phyloP scores from a whole-genome alignment of 1,140 invertebrate species.

The Luehdorfia chinensis region DNA sequence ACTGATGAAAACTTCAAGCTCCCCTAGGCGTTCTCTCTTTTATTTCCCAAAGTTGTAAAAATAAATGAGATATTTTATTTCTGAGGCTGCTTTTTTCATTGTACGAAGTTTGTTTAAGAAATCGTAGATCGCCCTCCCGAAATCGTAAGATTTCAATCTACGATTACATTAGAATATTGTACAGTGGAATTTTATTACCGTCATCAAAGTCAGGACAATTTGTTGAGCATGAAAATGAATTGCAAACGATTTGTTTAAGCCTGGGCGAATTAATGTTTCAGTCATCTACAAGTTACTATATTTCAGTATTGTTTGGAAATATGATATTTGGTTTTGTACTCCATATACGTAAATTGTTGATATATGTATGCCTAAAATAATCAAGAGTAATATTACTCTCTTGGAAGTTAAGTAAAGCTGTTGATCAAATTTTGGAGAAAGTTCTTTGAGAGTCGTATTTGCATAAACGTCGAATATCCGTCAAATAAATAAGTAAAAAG shows the following conservation, averaged over 20 bases:
- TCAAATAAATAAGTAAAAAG: too few species aligned
- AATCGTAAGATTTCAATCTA: constrained; percentile 18
- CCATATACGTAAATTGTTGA: too few species aligned
- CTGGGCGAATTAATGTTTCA: not conserved
- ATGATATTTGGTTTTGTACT: too few species aligned
- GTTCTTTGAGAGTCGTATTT: too few species aligned
- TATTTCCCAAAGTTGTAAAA: constrained; percentile 55
- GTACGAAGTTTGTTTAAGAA: constrained; percentile 36
- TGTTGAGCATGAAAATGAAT: constrained; percentile 1
- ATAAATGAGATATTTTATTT: constrained; percentile 61
- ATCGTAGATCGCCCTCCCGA: constrained; percentile 15
- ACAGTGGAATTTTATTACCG: constrained; percentile 10
- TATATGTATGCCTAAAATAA: too few species aligned
- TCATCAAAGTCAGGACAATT: constrained; percentile 7
- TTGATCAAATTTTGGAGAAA: too few species aligned
- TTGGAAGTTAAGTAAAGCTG: too few species aligned
- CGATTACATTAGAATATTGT: constrained; percentile 17
- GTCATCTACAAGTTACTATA: too few species aligned
- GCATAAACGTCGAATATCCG: too few species aligned
- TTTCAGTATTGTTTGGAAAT: too few species aligned
- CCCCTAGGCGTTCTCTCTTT: constrained; percentile 37
- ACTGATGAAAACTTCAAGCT: constrained; percentile 42
- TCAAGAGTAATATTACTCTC: too few species aligned
- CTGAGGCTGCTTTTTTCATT: constrained; percentile 44
- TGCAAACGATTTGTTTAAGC: not conserved